These are phyloP conservation scores for Cyanoderma ruficeps DNA, from an alignment of 2,113 vertebrate species.

Conservation along the genomic window DNA sequence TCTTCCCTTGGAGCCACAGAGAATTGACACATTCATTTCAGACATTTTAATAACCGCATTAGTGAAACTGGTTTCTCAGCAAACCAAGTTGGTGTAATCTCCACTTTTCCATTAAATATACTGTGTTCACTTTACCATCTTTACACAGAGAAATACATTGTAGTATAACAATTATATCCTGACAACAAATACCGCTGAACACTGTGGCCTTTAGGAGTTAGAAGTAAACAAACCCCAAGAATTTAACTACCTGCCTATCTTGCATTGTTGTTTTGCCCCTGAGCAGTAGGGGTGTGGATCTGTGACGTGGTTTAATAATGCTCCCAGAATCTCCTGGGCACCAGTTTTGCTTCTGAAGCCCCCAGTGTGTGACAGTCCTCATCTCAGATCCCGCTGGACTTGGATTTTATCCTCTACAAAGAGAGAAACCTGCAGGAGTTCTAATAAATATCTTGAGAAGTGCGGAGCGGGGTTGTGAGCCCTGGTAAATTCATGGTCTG, in stretches of 20 bases:
- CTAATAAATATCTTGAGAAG: not conserved
- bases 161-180: not conserved
- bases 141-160: not conserved
- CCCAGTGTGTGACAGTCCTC: not conserved
- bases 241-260: not conserved
- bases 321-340: not conserved
- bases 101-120: not conserved
- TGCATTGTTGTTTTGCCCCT: not conserved
- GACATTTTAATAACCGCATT: not conserved
- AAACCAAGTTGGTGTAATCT: not conserved
- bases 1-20: not conserved
- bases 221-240: not conserved
- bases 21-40: not conserved
- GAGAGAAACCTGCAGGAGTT: not conserved
- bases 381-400: not conserved
- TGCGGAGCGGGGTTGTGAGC: not conserved
- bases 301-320: not conserved
- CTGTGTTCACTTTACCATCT: not conserved
- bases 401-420: not conserved
- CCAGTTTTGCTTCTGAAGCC: not conserved
- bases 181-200: not conserved
- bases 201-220: not conserved
- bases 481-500: fast-evolving
- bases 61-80: not conserved
- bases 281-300: not conserved